Conservation (phyloP, 1,140 invertebrate species). For the Formica selysi region DNA sequence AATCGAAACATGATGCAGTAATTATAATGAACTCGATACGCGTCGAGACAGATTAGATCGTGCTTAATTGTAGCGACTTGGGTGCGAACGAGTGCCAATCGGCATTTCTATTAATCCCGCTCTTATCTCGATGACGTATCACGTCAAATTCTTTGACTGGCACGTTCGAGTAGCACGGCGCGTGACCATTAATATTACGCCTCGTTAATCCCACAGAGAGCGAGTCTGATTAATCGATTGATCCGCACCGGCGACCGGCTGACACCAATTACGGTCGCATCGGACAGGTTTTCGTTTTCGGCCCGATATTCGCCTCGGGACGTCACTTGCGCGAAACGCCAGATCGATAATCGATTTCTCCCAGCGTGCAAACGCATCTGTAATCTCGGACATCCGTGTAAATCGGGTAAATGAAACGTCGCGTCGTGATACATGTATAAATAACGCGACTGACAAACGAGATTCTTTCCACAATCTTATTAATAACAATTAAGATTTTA, state of each 20-base stretch:
- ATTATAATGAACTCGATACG: background rate
- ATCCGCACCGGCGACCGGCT: slow-evolving; percentile 47
- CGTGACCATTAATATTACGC: slow-evolving; percentile 72
- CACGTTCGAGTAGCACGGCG: slow-evolving; percentile 35
- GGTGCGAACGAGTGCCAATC: background rate
- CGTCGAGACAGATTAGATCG: background rate
- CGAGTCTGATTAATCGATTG: slow-evolving; percentile 76
- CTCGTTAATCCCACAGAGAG: slow-evolving; percentile 72
- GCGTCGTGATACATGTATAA: slow-evolving; percentile 24
- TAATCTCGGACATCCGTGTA: slow-evolving; percentile 44
- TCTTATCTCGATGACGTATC: slow-evolving; percentile 42
- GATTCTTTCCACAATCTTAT: slow-evolving; percentile 20
- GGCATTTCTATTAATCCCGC: slow-evolving; percentile 37
- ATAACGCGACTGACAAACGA: slow-evolving; percentile 40
- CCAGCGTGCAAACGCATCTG: slow-evolving; percentile 48
- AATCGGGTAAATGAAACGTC: slow-evolving; percentile 48
- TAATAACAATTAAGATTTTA: slow-evolving; percentile 12
- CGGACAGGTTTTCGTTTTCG: slow-evolving; percentile 77
- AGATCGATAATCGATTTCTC: slow-evolving; percentile 73
- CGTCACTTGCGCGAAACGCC: slow-evolving; percentile 65
- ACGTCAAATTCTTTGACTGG: slow-evolving; percentile 54
- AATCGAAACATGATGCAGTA: slow-evolving; percentile 6
- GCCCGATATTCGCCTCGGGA: slow-evolving; percentile 72
- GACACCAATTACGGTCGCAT: slow-evolving; percentile 73
- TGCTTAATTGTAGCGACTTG: background rate